Evolutionary conservation across 2,888 invertebrate genomes (phyloP).

Genomic region (Ferrisia virgata): DNA sequence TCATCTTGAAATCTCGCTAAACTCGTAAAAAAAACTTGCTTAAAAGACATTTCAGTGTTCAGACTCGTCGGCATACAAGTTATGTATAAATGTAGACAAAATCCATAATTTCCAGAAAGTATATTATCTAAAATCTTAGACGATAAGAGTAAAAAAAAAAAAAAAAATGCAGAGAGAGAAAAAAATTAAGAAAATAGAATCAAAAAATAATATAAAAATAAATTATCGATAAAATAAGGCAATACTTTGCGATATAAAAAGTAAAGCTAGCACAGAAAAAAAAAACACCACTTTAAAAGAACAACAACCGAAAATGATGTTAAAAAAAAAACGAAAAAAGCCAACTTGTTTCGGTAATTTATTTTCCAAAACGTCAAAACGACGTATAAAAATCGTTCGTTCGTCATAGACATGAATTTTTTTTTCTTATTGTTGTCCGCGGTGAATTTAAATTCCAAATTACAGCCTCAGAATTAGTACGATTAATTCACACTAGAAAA

Average conservation of each 20-base stretch:
- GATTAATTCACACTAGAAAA: background rate
- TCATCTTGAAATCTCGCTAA: too few relatives aligned
- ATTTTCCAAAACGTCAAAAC: background rate
- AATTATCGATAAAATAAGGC: background rate
- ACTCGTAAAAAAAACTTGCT: too few relatives aligned
- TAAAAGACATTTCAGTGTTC: background rate
- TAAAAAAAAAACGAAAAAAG: too few relatives aligned
- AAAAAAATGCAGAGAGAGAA: background rate
- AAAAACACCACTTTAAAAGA: background rate
- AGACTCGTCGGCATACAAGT: background rate
- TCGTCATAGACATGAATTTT: background rate
- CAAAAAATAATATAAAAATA: slow-evolving; percentile 3
- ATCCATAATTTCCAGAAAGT: background rate
- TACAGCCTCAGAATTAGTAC: background rate
- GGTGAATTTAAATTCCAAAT: background rate
- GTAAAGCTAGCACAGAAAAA: background rate
- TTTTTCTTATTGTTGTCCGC: background rate
- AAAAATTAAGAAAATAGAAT: slow-evolving; percentile 7
- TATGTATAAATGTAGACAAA: background rate
- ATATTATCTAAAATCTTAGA: background rate
- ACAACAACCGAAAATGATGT: too few relatives aligned
- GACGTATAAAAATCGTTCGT: background rate
- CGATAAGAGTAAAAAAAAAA: background rate
- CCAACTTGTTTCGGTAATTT: background rate
- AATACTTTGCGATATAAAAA: background rate